Evolutionary conservation across 2,113 vertebrate genomes (phyloP), one percentile per base, ranked within the genome.

Genomic region (Larimichthys crocea): DNA sequence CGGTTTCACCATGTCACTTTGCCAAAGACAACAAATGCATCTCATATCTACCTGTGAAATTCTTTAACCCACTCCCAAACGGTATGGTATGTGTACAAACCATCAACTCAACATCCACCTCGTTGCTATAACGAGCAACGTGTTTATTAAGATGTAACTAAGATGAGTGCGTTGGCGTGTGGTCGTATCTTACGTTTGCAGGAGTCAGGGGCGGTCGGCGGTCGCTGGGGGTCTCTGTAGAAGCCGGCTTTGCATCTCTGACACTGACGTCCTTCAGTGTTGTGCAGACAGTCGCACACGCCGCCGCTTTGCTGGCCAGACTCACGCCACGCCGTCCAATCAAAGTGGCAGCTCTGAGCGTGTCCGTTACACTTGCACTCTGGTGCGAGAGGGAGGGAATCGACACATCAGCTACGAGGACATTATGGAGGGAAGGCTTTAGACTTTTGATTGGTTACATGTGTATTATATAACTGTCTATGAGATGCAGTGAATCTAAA

Each of bases 281-380:
- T 97, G 95, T 99, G 97, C 83, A 96, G 95, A 62, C 98, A 99
- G 89, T 95, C 93, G 1, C 98, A 99, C 84, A 98, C 74, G 0
- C 98, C 98, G 0, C 98, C 98, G 0, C 96, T 97, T n/a, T 90
- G 96, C 71, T 97, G 97, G 75, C 97, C 96, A 0, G 98, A 98
- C 5, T 94, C 96, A n/a, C 95, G 93, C 98, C 98, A 99, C 0
- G 87, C 87, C 5, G 74, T 90, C 91, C 95, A 87, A 85, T 99
- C 96, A 53, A 99, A 99, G 50, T 90, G 96, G 89, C 98, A 99
- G 80, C 95, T 93, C 52, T 97, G 95, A 0, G 98, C 96, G 0
- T 99, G 98, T 3, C 96, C 96, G 0, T 98, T 98, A 79, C 98
- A 99, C 88, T 97, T 97, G 85, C 98, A 99, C 1, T 96, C 98